phyloP scores from a whole-genome alignment of 2,797 vertebrate genomes.

The Paratrypauchen microcephalus region DNA sequence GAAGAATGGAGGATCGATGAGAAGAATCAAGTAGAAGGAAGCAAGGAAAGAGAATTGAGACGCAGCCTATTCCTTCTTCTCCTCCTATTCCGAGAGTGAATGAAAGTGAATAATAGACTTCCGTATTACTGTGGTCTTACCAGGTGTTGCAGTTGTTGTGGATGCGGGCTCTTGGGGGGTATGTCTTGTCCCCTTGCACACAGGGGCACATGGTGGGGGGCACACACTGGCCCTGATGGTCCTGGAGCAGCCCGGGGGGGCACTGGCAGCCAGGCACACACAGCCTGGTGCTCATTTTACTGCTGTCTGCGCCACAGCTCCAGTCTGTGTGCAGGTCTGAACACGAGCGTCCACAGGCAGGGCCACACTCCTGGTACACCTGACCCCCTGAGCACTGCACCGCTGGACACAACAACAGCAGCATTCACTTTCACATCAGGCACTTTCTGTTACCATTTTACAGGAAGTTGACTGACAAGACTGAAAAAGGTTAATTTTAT shows the following conservation, averaged over 20 bases:
- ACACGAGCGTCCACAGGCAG: slow-evolving; percentile 76
- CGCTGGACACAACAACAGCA: slow-evolving; percentile 57
- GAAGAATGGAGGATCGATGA: too few species aligned
- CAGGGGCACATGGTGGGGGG: slow-evolving; percentile 80
- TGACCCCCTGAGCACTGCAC: slow-evolving; percentile 81
- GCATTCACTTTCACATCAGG: too few species aligned
- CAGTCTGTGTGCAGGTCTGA: slow-evolving; percentile 65
- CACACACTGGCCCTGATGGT: slow-evolving; percentile 82
- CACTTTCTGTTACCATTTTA: not conserved
- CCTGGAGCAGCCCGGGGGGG: slow-evolving; percentile 77
- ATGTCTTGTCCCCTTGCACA: slow-evolving; percentile 56
- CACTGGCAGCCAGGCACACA: slow-evolving; percentile 90
- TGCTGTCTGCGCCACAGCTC: slow-evolving; percentile 57
- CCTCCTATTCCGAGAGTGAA: too few species aligned
- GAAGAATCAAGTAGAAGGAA: too few species aligned
- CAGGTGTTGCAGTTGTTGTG: slow-evolving; percentile 82
- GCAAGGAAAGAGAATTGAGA: too few species aligned
- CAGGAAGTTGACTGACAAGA: too few species aligned
- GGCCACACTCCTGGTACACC: slow-evolving; percentile 83
- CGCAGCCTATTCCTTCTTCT: too few species aligned
- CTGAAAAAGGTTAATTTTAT: too few species aligned
- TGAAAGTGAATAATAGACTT: too few species aligned
- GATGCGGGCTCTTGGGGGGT: slow-evolving; percentile 68
- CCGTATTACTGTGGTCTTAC: slow-evolving; percentile 54
- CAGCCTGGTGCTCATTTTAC: slow-evolving; percentile 25